Conservation (phyloP, 2,113 vertebrate genomes). For the Cottus gobio region DNA sequence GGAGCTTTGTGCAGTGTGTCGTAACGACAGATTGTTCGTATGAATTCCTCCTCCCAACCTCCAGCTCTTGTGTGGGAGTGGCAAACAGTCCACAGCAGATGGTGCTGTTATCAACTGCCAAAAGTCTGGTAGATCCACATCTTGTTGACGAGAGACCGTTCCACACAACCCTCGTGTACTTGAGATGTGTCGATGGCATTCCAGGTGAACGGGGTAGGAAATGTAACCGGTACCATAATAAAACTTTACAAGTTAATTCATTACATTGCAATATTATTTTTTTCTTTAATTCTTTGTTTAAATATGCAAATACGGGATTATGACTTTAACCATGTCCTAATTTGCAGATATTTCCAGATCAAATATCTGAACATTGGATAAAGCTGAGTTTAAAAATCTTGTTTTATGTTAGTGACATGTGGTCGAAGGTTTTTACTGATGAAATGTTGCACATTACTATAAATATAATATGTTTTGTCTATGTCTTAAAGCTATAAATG, state of each 20-base stretch:
- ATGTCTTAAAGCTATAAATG: too few relatives aligned
- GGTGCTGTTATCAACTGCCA: constrained; percentile 51
- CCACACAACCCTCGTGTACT: not conserved
- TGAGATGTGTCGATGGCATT: not conserved
- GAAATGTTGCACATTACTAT: too few relatives aligned
- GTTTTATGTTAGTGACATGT: not conserved
- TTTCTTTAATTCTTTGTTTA: too few relatives aligned
- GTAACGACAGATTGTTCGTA: not conserved
- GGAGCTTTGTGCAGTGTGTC: not conserved
- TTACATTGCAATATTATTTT: too few relatives aligned
- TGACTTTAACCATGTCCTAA: too few relatives aligned
- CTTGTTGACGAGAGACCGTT: not conserved
- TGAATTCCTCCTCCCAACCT: constrained; percentile 12
- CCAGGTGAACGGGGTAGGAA: not conserved
- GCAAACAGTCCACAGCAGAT: constrained; percentile 60
- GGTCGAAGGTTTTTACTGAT: too few relatives aligned
- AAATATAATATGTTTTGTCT: not conserved
- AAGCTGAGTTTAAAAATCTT: not conserved
- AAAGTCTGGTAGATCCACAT: not conserved
- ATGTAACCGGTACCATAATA: not conserved
- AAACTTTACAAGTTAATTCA: too few relatives aligned
- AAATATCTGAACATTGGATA: not conserved
- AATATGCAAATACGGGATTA: too few relatives aligned
- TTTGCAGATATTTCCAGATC: too few relatives aligned
- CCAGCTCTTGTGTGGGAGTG: constrained; percentile 57